These are phyloP conservation scores for Chironomus tentans DNA, from an alignment of 2,888 invertebrate genomes.

Conservation along the genomic window DNA sequence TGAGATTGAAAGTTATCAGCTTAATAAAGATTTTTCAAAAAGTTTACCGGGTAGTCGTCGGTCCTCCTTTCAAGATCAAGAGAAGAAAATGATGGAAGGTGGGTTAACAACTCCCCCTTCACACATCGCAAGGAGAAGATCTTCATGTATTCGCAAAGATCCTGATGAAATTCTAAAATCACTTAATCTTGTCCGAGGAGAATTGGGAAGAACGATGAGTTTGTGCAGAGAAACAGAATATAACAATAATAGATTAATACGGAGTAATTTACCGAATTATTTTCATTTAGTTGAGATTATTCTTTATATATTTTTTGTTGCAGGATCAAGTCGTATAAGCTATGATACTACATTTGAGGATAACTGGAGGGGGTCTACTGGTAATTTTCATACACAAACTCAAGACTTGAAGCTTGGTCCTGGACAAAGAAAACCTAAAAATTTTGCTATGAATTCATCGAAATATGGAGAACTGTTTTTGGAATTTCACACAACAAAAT, in stretches of 20 bases:
- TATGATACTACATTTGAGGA: background rate
- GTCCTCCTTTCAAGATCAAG: constrained; percentile 69
- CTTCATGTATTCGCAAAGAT: constrained; percentile 72
- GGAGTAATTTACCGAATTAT: background rate
- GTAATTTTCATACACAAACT: background rate
- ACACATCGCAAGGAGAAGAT: constrained; percentile 61
- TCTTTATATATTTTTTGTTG: background rate
- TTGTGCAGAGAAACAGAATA: constrained; percentile 52
- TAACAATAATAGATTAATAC: constrained; percentile 33
- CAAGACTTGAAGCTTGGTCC: constrained; percentile 52
- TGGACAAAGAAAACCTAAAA: constrained; percentile 71
- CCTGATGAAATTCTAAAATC: constrained; percentile 77
- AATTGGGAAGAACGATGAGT: constrained; percentile 73
- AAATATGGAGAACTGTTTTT: constrained; percentile 76
- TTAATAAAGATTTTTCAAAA: constrained; percentile 76
- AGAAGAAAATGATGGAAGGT: constrained; percentile 50
- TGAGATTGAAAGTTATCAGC: constrained; percentile 75
- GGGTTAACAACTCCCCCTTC: constrained; percentile 41
- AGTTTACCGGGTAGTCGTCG: constrained; percentile 76
- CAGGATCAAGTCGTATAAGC: background rate
- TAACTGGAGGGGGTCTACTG: background rate
- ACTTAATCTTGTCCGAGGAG: constrained; percentile 71
- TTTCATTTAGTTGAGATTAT: no score
- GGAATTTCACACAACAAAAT: constrained; percentile 49
- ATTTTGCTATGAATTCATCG: constrained; percentile 55